Evolutionary conservation across 2,888 invertebrate genomes (phyloP), one percentile per base, ranked within the genome.

Genomic region (Hyposoter didymator): DNA sequence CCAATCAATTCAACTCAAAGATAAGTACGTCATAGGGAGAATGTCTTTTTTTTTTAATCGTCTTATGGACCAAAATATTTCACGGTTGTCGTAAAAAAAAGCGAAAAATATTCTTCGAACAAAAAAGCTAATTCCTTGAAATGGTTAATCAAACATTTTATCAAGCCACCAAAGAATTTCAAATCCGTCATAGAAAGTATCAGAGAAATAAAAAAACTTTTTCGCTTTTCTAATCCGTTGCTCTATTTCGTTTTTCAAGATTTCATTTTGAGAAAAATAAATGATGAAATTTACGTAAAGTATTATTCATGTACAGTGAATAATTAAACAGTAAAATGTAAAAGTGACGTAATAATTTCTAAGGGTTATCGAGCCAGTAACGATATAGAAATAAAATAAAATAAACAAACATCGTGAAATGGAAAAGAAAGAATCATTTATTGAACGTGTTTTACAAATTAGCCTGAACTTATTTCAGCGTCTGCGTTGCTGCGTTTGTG

Each of bases 401-500:
- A 84, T 82, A 82, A 88, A 85, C 6, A 84, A 87, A 88, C 85
- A 83, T 74, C 79, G 80, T 85, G 69, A 87, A 85, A 88, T 87
- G 86, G 85, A 88, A 87, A 87, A 88, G 86, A 87, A 88, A 88
- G 80, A 87, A 86, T 88, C 35, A 78, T 88, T 88, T 88, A 88
- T 88, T 88, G 83, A 87, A 83, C 82, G 81, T 86, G 47, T 82
- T 87, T 88, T 88, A 88, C 88, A 88, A 88, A 86, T 85, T 84
- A 79, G 84, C 84, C 82, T 74, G 17, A 82, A 82, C 69, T 85
- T 75, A 64, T 82, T 69, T 80, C 79, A 84, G 79, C 84, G 62
- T 79, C 81, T 52, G 84, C 74, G 74, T 81, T 84, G 72, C 73
- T 86, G 82, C 81, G 55, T 79, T 59, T 84, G 73, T 84, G 67